These are phyloP conservation scores for Aurelia aurita complex sp. Pacific DNA, from an alignment of 30 jellyfish, hydroid and myxozoan genomes.

Conservation along the genomic window DNA sequence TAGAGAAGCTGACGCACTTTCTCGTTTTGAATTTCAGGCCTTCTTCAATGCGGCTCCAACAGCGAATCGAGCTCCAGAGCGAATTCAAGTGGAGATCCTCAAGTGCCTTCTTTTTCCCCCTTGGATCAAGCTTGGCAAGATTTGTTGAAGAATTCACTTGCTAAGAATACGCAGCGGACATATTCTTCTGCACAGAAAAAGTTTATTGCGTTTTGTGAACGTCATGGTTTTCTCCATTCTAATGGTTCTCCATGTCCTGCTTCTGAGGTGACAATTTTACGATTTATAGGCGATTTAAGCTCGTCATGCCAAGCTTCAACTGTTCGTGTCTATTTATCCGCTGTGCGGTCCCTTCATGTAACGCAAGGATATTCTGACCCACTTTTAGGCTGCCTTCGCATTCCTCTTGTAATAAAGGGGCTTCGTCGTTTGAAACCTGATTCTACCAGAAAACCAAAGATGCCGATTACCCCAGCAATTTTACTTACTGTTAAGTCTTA, in stretches of 20 bases:
- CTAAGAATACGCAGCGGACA: neutral
- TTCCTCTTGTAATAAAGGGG: conserved; percentile 1
- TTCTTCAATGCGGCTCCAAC: conserved; percentile 20
- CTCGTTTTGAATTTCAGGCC: conserved; percentile 32
- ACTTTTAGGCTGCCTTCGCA: neutral
- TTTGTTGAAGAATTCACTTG: neutral
- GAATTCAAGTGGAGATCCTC: neutral
- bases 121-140: conserved; percentile 6
- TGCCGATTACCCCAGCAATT: conserved; percentile 10
- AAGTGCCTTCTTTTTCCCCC: neutral
- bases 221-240: neutral
- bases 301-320: conserved; percentile 19
- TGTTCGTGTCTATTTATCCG: neutral
- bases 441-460: neutral
- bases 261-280: conserved; percentile 12
- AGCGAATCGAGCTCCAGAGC: conserved; percentile 1
- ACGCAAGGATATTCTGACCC: conserved; percentile 12
- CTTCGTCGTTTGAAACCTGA: neutral
- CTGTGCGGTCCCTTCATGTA: conserved; percentile 1
- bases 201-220: neutral
- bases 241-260: conserved; percentile 11
- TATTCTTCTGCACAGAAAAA: conserved; percentile 13
- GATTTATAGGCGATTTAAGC: neutral
- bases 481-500: neutral
- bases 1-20: conserved; percentile 30